These are phyloP conservation scores for Euplagia quadripunctaria DNA, from an alignment of 2,888 invertebrate genomes.

Conservation along the genomic window DNA sequence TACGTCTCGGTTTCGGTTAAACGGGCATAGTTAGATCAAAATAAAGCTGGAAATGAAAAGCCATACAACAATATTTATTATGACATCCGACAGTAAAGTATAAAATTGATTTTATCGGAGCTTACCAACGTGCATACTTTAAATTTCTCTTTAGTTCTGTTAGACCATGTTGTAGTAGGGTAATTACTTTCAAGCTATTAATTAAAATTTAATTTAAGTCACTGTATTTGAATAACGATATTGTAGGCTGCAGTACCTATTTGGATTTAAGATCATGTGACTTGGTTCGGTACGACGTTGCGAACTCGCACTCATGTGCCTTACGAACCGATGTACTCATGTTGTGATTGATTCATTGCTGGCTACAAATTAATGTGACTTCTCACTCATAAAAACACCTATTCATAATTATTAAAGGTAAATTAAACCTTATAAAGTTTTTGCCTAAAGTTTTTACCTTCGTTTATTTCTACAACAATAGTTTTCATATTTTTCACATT, in stretches of 20 bases:
- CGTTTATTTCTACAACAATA: conserved; percentile 4
- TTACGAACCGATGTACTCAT: neutral
- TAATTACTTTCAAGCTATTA: conserved; percentile 69
- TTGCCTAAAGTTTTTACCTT: conserved; percentile 19
- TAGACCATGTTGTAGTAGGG: conserved; percentile 57
- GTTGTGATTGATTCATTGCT: conserved; percentile 2
- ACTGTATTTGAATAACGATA: conserved; percentile 57
- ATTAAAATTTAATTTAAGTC: conserved; percentile 67
- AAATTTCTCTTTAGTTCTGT: conserved; percentile 67
- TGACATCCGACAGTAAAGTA: conserved; percentile 83
- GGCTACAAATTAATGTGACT: neutral
- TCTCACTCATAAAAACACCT: conserved; percentile 29
- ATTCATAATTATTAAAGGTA: conserved; percentile 35
- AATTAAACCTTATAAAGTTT: conserved; percentile 44
- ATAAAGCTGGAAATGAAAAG: conserved; percentile 73
- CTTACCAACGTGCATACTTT: conserved; percentile 72
- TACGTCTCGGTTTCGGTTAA: conserved; percentile 73
- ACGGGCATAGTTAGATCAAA: conserved; percentile 69
- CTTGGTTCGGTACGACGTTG: conserved; percentile 1
- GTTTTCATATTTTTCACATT: too few species aligned
- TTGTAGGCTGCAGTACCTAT: conserved; percentile 35
- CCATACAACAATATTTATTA: conserved; percentile 83
- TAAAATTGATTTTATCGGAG: conserved; percentile 83
- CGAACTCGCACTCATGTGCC: conserved; percentile 1
- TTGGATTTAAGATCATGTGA: conserved; percentile 16